These are phyloP conservation scores for Eonycteris spelaea DNA, from an alignment of 2,113 vertebrate genomes.

Conservation along the genomic window DNA sequence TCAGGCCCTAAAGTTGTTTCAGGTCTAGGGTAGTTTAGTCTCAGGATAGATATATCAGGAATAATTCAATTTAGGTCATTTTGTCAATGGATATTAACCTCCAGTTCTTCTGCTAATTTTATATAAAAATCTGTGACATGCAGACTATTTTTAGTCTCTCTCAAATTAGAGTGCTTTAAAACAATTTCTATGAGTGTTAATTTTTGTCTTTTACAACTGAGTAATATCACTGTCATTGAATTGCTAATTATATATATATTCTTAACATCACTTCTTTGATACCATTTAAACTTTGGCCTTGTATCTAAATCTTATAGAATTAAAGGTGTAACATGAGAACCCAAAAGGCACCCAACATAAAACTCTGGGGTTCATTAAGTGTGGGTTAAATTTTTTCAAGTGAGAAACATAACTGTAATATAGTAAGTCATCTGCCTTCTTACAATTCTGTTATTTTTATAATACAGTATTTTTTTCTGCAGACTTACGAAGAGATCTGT, in stretches of 20 bases:
- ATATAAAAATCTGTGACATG: constrained; percentile 50
- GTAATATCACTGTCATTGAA: constrained; percentile 47
- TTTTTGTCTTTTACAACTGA: constrained; percentile 57
- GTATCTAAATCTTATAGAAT: constrained; percentile 44
- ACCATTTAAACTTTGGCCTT: constrained; percentile 23
- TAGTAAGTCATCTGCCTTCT: constrained; percentile 21
- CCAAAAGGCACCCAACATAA: not conserved
- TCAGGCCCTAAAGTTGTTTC: constrained; percentile 78
- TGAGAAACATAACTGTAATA: not conserved
- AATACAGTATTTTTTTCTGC: not conserved
- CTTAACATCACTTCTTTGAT: constrained; percentile 40
- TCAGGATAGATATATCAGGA: constrained; percentile 64
- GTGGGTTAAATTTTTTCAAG: not conserved
- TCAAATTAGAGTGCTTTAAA: constrained; percentile 59
- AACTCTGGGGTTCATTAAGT: constrained; percentile 18
- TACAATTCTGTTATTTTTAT: constrained; percentile 51
- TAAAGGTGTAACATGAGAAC: constrained; percentile 30
- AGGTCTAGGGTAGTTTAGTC: constrained; percentile 70
- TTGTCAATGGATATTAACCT: constrained; percentile 73
- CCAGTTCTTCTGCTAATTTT: constrained; percentile 63
- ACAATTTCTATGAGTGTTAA: constrained; percentile 46
- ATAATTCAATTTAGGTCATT: constrained; percentile 63
- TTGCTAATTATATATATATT: constrained; percentile 22
- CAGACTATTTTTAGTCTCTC: constrained; percentile 59
- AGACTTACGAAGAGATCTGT: constrained; percentile 27